A percentile compares a stretch with the other conserved stretches of the same genome.
phyloP scores from a whole-genome alignment of 2,113 vertebrate species.

The Grantiella picta region DNA sequence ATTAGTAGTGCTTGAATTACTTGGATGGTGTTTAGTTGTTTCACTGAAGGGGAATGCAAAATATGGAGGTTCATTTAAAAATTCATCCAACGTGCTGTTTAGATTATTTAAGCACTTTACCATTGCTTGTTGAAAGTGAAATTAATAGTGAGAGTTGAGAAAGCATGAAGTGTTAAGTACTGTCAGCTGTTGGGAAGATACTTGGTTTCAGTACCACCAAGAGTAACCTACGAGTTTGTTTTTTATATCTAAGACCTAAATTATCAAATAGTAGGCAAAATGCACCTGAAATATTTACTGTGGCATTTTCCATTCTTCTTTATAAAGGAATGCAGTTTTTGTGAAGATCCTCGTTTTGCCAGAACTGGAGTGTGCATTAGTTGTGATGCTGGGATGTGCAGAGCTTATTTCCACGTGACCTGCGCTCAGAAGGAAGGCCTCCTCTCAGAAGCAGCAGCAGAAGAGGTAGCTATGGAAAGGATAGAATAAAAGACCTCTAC shows the following conservation, averaged over 20 bases:
- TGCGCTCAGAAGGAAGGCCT: slow-evolving; percentile 97
- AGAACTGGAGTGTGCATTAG: slow-evolving; percentile 97
- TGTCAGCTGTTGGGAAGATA: background rate
- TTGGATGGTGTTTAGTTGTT: background rate
- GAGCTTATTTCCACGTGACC: slow-evolving; percentile 97
- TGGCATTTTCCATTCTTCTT: background rate
- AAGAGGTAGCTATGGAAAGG: slow-evolving; percentile 81
- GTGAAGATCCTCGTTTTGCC: slow-evolving; percentile 94
- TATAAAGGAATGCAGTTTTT: slow-evolving; percentile 93
- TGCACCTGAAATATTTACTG: background rate
- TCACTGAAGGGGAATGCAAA: background rate
- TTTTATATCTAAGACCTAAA: background rate
- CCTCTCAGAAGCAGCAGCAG: slow-evolving; percentile 95
- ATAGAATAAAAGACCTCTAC: background rate
- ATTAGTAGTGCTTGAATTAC: background rate
- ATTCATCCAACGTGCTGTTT: background rate
- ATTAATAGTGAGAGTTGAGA: background rate
- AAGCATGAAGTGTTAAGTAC: background rate
- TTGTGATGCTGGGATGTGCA: slow-evolving; percentile 98
- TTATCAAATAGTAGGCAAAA: background rate
- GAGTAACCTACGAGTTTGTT: background rate
- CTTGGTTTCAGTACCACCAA: background rate
- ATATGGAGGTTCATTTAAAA: background rate
- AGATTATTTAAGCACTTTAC: background rate
- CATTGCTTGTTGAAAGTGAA: background rate